Conservation (phyloP, 1,140 invertebrate genomes). For the Aphelinus certus region DNA sequence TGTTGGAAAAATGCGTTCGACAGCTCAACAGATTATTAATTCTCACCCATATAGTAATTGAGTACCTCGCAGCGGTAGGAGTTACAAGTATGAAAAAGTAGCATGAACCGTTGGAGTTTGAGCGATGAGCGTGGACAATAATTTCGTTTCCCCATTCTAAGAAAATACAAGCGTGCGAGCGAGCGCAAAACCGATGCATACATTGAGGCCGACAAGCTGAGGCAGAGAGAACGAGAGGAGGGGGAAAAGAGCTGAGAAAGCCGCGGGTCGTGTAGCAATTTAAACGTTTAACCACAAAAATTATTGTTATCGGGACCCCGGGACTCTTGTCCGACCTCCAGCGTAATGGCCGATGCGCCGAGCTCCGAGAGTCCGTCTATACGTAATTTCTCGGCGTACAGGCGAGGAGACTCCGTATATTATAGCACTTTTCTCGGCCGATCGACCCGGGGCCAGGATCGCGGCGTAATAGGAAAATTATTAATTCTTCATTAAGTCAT, state of each 20-base stretch:
- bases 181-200: background rate
- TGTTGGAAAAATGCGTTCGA: too few species aligned
- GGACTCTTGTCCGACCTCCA: constrained; percentile 39
- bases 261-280: constrained; percentile 57
- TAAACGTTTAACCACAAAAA: constrained; percentile 59
- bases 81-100: too few species aligned
- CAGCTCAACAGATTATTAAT: too few species aligned
- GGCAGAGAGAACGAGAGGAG: background rate
- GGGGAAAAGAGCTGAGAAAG: constrained; percentile 36
- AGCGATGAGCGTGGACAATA: too few species aligned
- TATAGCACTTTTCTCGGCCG: constrained; percentile 36
- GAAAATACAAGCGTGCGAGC: background rate
- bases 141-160: background rate
- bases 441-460: constrained; percentile 41
- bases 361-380: constrained; percentile 39
- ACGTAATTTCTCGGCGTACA: constrained; percentile 20
- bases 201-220: too few species aligned
- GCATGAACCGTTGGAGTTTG: too few species aligned
- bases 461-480: constrained; percentile 47
- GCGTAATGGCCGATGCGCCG: constrained; percentile 42
- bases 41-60: too few species aligned
- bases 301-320: constrained; percentile 54
- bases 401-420: background rate
- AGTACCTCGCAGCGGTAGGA: too few species aligned
- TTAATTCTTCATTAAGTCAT: constrained; percentile 22